Percentiles rank a stretch among this genome's conserved stretches.
These are phyloP conservation scores for Tinea semifulvella DNA, from an alignment of 2,888 invertebrate species.

Conservation along the genomic window DNA sequence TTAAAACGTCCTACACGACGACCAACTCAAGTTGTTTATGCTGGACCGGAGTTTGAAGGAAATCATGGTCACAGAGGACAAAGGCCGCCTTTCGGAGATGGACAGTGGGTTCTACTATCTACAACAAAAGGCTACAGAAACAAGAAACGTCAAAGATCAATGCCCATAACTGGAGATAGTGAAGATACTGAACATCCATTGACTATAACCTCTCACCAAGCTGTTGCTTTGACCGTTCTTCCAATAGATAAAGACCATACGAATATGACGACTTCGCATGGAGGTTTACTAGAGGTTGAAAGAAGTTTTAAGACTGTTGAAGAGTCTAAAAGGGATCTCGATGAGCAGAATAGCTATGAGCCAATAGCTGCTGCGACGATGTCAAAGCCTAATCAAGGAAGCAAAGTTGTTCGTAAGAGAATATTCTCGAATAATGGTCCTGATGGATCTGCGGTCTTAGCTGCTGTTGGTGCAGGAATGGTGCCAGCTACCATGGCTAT, in stretches of 20 bases:
- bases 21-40: conserved; percentile 59
- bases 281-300: conserved; percentile 79
- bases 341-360: conserved; percentile 41
- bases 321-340: conserved; percentile 57
- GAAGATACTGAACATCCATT: conserved; percentile 31
- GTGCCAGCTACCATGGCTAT: conserved; percentile 83
- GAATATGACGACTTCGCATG: conserved; percentile 75
- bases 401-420: conserved; percentile 39
- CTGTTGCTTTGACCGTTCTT: conserved; percentile 75
- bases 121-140: conserved; percentile 80
- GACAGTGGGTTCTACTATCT: conserved; percentile 80
- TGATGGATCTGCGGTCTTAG: conserved; percentile 71
- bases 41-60: conserved; percentile 49
- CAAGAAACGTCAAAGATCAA: conserved; percentile 55
- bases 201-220: conserved; percentile 56
- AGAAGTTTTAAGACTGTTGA: conserved; percentile 76
- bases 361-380: conserved; percentile 33
- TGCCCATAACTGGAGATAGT: no score
- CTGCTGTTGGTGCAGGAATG: conserved; percentile 81
- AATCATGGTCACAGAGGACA: conserved; percentile 61
- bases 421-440: conserved; percentile 39
- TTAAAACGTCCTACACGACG: conserved; percentile 46
- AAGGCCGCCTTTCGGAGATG: conserved; percentile 73
- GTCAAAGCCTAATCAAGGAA: conserved; percentile 29
- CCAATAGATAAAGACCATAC: conserved; percentile 71